Conservation (phyloP, 2,888 invertebrate species). For the Apamea sordens region DNA sequence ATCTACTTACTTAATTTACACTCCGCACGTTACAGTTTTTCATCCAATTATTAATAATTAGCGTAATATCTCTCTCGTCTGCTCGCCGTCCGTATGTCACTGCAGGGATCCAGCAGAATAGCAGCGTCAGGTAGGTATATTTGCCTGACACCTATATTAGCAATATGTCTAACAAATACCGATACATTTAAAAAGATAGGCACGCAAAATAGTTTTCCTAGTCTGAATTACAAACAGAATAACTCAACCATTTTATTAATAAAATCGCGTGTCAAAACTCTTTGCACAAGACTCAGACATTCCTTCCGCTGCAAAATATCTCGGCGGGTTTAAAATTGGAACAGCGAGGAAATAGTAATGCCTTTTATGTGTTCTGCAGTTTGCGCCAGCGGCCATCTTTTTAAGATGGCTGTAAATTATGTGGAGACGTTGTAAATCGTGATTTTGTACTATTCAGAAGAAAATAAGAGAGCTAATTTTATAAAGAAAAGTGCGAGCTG, state of each 20-base stretch:
- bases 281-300: conserved; percentile 5
- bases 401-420: conserved; percentile 17
- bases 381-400: conserved; percentile 25
- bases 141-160: neutral
- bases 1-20: neutral
- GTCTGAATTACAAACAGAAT: conserved; percentile 2
- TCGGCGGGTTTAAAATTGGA: conserved; percentile 40
- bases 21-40: neutral
- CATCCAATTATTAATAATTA: neutral
- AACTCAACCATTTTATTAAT: conserved; percentile 7
- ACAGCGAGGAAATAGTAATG: conserved; percentile 45
- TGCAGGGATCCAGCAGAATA: neutral
- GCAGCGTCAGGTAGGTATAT: neutral
- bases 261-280: conserved; percentile 18
- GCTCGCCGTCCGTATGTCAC: neutral
- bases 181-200: too few relatives aligned
- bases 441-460: conserved; percentile 4
- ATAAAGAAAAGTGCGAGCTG: neutral
- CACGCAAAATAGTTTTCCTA: neutral
- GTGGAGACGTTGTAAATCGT: neutral
- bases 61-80: neutral
- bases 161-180: neutral
- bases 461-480: neutral
- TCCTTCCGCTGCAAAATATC: conserved; percentile 27
- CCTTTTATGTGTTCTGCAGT: conserved; percentile 35